phyloP scores from a whole-genome alignment of 2,888 invertebrate genomes.

The Kuschelorhynchus macadamiae region DNA sequence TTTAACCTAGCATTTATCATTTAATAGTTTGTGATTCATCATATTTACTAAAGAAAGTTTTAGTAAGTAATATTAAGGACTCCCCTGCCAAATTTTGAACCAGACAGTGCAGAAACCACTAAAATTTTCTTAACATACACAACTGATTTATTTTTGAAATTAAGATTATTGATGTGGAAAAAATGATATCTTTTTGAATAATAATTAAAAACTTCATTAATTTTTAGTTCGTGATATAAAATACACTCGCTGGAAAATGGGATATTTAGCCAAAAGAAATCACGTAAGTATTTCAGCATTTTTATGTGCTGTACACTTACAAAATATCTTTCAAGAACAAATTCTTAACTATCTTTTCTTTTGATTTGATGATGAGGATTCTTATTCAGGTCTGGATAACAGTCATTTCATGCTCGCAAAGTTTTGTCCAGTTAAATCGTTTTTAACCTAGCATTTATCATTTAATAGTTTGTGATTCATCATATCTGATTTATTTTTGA shows the following conservation, averaged over 20 bases:
- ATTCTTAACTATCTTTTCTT: slow-evolving; percentile 4
- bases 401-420: slow-evolving; percentile 1
- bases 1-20: slow-evolving; percentile 8
- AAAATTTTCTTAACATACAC: no score
- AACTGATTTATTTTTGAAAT: no score
- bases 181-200: no score
- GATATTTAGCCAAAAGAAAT: slow-evolving; percentile 73
- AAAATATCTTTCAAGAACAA: not conserved
- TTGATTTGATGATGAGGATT: slow-evolving; percentile 28
- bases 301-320: not conserved
- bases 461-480: not conserved
- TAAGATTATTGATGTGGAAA: no score
- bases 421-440: not conserved
- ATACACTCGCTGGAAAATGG: slow-evolving; percentile 89
- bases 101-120: no score
- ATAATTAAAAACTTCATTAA: no score
- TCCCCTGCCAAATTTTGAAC: no score
- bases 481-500: no score
- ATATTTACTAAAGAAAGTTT: not conserved
- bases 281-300: slow-evolving; percentile 14
- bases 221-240: slow-evolving; percentile 83
- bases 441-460: slow-evolving; percentile 5
- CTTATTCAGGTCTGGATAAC: slow-evolving; percentile 32
- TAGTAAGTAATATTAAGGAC: no score
- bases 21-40: not conserved